Evolutionary conservation across 1,140 invertebrate genomes (phyloP), one percentile per base, ranked within the genome.

Genomic region (Sminthurides bifidus): DNA sequence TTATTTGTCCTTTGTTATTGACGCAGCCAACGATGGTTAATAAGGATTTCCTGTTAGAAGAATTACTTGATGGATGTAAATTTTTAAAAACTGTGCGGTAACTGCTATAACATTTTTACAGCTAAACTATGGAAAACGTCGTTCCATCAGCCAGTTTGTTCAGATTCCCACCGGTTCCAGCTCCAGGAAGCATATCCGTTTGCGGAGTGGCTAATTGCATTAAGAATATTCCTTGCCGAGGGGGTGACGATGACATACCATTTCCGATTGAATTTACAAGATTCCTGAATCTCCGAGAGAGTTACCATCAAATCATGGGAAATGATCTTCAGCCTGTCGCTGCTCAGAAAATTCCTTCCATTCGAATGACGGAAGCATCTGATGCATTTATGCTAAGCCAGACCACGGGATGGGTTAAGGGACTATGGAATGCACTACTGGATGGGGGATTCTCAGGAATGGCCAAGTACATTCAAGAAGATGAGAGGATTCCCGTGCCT

Each of bases 401-500:
- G 21, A n/a, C n/a, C 37, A 10, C 8, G 5, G 37, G 38, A 17
- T 53, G 45, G 3, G 12, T 41, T 0, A 56, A 57, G 27, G 55
- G 54, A n/a, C 8, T 57, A 21, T 61, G 54, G 55, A 49, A 52
- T 17, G 26, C 59, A 14, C 50, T 52, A 38, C 51, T 37, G 30
- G 58, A 51, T 44, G 48, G 35, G 15, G 58, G 58, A 14, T 19
- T 56, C 2, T 8, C n/a, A 17, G 58, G 49, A 17, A 41, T 54
- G 29, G 6, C 15, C 1, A 37, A 52, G 10, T 57, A 29, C 40
- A 17, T 57, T 10, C 17, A 24, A 0, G 12, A 23, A 0, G 17
- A 24, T 2, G 17, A 52, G 10, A 6, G 3, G 8, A 26, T 38
- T 4, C 5, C 30, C 0, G 27, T 17, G 12, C n/a, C 5, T 15